Evolutionary conservation across 2,888 invertebrate species (phyloP), one percentile per base, ranked within the genome.

Genomic region (Tortrix viridana): DNA sequence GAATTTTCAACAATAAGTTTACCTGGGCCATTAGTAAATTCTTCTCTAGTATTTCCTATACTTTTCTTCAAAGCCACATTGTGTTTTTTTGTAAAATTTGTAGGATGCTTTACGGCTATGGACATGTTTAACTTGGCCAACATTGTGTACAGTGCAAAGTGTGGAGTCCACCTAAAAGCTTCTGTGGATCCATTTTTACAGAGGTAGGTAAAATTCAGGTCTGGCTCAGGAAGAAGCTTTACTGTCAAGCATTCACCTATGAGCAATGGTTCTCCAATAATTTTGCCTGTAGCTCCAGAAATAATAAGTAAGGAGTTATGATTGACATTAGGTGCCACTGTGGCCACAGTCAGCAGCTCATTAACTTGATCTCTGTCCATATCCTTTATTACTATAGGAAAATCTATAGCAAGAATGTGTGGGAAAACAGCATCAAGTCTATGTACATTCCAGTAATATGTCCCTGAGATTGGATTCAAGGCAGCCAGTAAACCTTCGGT

Each of bases 311-410:
- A 80, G 55, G 93, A 92, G 76, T 95, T 95, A 63, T 94, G 93
- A 53, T 92, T 88, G 60, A 84, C 85, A 67, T 89, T 92, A 0
- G 92, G 91, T 50, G 85, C 89, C 3, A 88, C 86, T 32, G 92
- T 93, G 1, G 93, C 94, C 5, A 93, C 93, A 20, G 94, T 93
- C 19, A 96, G 80, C 32, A 97, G 88, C 72, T 97, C 97, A 76
- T 93, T 92, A 0, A 96, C 93, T 26, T 93, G 93, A 80, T 97
- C 96, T 3, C 93, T 93, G 81, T 96, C 94, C 68, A 96, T 86
- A 76, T 97, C 97, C 47, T 95, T 95, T 61, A 96, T 83, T 41
- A 95, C 85, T 0, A 96, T 86, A 0, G 96, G 96, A 73, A 96
- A 95, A 69, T 95, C 95, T 57, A 95, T 88, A 9, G 93, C 91